Base-by-base conservation (phyloP, 2,888 invertebrate genomes). In the Phanerotoma sp. region DNA sequence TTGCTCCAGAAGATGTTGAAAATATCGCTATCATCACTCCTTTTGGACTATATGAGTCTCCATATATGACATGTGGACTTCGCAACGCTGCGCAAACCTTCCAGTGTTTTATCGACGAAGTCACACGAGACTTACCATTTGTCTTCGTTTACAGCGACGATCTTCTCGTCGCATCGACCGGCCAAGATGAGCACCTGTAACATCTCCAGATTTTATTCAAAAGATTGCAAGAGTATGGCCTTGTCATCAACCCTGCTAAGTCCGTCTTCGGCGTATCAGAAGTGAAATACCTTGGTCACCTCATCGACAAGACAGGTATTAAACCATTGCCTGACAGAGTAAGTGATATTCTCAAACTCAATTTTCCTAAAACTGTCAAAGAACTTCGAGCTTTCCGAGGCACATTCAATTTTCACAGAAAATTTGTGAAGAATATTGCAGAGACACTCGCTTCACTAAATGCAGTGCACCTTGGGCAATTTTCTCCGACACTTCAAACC, bases 21-120 rank as follows among this genome's bases (percentile, higher is more conserved):
- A 58, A 54, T 11, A 47, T 22, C 16, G 50, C 28, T 1, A 48
- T 60, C 4, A 55, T 54, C 25, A 30, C 51, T 1, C 49, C 47
- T 2, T 21, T 49, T 2, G 46, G 44, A 5, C 16, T 52, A n/a
- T 49, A 52, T 13, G 30, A 78, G 51, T 75, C 71, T 47, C 49
- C 64, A 0, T 51, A 47, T 2, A 68, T 73, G 71, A 57, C 64
- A 7, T 77, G 76, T 22, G 77, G 77, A 1, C 62, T 78, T 0
- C 42, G 74, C 1, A 78, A 79, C 52, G 74, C 78, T 1, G 71
- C 70, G 1, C 73, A 78, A 56, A 74, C 38, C 1, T 56, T 56
- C n/a, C 56, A 56, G 30, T 33, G 56, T 2, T 41, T 56, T 15
- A 56, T 56, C 15, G 48, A 51, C 25, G 51, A 56, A 25, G 51